Evolutionary conservation across 2,113 vertebrate genomes (phyloP), one percentile per base, ranked within the genome.

Genomic region (Brachypodius melanocephalos): DNA sequence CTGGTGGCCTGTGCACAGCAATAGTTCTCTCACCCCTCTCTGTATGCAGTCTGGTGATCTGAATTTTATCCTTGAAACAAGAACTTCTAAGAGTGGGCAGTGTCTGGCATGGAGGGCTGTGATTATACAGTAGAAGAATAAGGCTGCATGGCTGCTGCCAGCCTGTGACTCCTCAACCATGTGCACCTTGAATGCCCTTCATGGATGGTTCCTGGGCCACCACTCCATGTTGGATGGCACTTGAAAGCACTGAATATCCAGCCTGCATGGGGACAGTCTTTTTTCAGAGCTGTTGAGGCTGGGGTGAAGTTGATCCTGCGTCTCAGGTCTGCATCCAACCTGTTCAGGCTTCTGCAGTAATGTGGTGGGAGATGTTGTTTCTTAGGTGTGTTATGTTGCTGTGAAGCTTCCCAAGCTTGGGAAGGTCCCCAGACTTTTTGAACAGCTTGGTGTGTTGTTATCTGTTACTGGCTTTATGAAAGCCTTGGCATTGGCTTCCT

Each of bases 141-240:
- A 17, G 17, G 8, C 49, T 65, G 11, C n/a, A 9, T 85, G 2
- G 12, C 54, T 83, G 62, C 82, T 89, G 49, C 58, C 14, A 71
- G 43, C 57, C 65, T 85, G 25, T 67, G 57, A 18, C 24, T 79
- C 17, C 42, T 79, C 8, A 1, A 1, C 54, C 17, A 8, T 10
- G 1, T 25, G 45, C 45, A 49, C 16, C 18, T 81, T 62, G 68
- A 81, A 29, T 58, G 17, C 24, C 65, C 34, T 84, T 68, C 17
- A 8, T 18, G 49, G 31, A 3, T 55, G 24, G 32, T 45, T 86
- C 80, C 65, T 87, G 57, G 54, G 55, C 46, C 32, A n/a, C 34
- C 14, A 4, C 32, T 75, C 40, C 16, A 0, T 52, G 6, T 5
- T 59, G 43, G 18, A 18, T 77, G 66, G 11, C 0, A 0, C 74